Conservation (phyloP, 64 coral and sea anemone genomes). For the Dendronephthya gigantea region DNA sequence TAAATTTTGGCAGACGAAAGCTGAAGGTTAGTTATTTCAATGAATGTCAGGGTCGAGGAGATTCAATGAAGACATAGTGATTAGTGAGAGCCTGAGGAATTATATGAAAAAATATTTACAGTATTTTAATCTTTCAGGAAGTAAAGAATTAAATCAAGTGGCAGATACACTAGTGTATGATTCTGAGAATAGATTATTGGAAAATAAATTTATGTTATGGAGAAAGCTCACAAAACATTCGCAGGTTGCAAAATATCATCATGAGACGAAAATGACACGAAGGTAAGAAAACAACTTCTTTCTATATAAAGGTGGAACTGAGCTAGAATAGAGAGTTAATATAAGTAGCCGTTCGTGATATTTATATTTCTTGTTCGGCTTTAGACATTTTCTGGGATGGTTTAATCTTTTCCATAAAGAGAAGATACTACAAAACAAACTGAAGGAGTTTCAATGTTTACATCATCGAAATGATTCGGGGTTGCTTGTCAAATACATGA, state of each 20-base stretch:
- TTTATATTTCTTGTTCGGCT: neutral
- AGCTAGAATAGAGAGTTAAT: too few species aligned
- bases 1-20: neutral
- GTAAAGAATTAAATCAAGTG: neutral
- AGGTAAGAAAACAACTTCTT: neutral
- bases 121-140: neutral
- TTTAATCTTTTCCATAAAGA: neutral
- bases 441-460: neutral
- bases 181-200: neutral
- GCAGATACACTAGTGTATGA: neutral
- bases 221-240: neutral
- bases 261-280: neutral
- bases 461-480: neutral
- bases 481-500: neutral
- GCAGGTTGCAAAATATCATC: neutral
- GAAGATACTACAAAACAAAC: neutral
- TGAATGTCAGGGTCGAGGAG: neutral
- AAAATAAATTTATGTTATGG: neutral
- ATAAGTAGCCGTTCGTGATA: too few species aligned
- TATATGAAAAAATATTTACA: neutral
- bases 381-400: constrained; percentile 2
- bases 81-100: too few species aligned
- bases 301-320: too few species aligned
- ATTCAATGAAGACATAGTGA: neutral
- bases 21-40: neutral